Evolutionary conservation across 2,113 vertebrate species (phyloP).

Genomic region (Larimichthys crocea): DNA sequence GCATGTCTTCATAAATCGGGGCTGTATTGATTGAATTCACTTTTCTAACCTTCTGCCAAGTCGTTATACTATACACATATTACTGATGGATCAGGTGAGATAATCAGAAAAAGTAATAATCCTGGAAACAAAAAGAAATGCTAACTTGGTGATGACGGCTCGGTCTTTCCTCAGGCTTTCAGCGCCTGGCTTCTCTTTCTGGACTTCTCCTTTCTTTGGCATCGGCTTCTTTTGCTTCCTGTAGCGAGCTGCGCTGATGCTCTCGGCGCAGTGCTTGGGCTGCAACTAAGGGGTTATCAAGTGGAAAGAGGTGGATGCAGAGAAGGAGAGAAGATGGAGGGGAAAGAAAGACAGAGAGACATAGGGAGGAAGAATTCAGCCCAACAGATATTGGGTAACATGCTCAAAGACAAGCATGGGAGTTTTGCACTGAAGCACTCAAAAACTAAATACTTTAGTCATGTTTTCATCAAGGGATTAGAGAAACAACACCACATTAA

Average conservation of each 20-base stretch:
- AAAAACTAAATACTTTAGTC: slow-evolving; percentile 34
- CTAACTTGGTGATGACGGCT: slow-evolving; percentile 90
- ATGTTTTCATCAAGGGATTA: slow-evolving; percentile 39
- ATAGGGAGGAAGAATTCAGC: slow-evolving; percentile 7
- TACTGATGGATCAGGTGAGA: neutral
- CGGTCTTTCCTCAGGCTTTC: slow-evolving; percentile 94
- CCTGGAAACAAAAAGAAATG: neutral
- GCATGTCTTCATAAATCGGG: slow-evolving; percentile 10
- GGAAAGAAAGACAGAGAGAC: neutral
- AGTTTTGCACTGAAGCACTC: slow-evolving; percentile 14
- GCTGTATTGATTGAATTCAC: neutral
- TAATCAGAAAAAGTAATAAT: neutral
- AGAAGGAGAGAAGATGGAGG: slow-evolving; percentile 1
- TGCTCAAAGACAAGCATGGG: slow-evolving; percentile 36
- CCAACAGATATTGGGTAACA: slow-evolving; percentile 6
- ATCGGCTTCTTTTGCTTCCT: slow-evolving; percentile 87
- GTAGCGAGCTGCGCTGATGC: slow-evolving; percentile 89
- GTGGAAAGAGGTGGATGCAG: slow-evolving; percentile 8
- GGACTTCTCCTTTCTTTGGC: slow-evolving; percentile 87
- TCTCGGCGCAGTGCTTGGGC: slow-evolving; percentile 90
- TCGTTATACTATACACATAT: neutral
- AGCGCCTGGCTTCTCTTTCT: slow-evolving; percentile 89
- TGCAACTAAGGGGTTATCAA: slow-evolving; percentile 84
- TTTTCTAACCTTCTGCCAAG: neutral
- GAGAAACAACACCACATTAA: slow-evolving; percentile 27